Percentiles rank a stretch among this genome's conserved stretches.
These are phyloP conservation scores for Scleropages formosus DNA, from an alignment of 2,797 vertebrate species.

Conservation along the genomic window DNA sequence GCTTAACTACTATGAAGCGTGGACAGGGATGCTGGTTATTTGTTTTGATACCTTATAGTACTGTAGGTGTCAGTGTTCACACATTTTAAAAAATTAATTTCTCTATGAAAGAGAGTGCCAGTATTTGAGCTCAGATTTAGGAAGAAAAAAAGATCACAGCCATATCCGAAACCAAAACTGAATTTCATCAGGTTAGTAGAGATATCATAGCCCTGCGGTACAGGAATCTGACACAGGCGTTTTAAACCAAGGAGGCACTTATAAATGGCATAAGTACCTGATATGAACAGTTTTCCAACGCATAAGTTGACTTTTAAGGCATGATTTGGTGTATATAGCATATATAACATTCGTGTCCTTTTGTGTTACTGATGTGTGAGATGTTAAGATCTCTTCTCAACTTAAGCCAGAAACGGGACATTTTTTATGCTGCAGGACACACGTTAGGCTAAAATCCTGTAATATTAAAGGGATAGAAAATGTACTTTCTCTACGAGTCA, in stretches of 20 bases:
- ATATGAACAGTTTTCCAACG: slow-evolving; percentile 14
- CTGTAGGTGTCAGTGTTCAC: slow-evolving; percentile 16
- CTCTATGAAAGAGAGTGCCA: not conserved
- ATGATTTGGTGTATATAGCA: no score
- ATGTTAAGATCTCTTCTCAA: not conserved
- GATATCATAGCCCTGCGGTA: not conserved
- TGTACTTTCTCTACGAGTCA: not conserved
- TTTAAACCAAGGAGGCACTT: slow-evolving; percentile 5
- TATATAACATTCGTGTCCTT: no score
- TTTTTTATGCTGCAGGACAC: not conserved
- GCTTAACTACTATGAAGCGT: not conserved
- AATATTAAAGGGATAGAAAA: not conserved
- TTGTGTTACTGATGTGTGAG: not conserved
- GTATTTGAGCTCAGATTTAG: not conserved
- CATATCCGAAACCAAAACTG: not conserved
- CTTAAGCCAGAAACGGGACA: not conserved
- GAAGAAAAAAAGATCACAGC: not conserved
- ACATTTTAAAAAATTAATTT: not conserved
- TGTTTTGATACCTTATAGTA: not conserved
- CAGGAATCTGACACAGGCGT: not conserved
- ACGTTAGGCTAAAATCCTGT: not conserved
- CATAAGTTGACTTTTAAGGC: slow-evolving; percentile 12
- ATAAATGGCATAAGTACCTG: not conserved
- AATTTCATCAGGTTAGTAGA: not conserved
- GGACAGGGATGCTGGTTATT: not conserved